phyloP scores from a whole-genome alignment of 2,888 invertebrate genomes.

The Epinotia brunnichana region DNA sequence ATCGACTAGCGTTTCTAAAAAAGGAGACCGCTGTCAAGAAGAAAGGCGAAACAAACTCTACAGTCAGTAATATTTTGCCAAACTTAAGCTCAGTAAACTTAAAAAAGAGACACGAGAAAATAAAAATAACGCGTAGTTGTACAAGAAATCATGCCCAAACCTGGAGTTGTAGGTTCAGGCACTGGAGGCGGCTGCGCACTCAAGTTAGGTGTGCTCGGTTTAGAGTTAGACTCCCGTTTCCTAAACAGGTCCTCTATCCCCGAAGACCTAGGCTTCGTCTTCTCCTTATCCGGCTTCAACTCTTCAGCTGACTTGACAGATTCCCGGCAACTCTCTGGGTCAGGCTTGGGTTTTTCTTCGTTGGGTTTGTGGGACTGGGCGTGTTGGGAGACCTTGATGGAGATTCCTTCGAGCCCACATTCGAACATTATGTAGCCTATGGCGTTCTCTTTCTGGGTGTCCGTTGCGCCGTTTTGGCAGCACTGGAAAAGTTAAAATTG shows the following conservation, averaged over 20 bases:
- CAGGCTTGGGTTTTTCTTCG: constrained; percentile 78
- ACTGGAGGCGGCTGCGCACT: constrained; percentile 66
- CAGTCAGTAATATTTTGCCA: too few relatives aligned
- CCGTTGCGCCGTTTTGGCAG: constrained; percentile 70
- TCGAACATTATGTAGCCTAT: constrained; percentile 98
- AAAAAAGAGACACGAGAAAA: too few relatives aligned
- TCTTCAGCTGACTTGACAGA: constrained; percentile 80
- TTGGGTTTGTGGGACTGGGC: constrained; percentile 90
- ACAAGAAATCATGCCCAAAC: too few relatives aligned
- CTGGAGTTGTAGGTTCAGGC: constrained; percentile 66
- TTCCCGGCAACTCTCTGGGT: constrained; percentile 75
- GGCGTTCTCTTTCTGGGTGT: constrained; percentile 85
- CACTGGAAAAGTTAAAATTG: constrained; percentile 53
- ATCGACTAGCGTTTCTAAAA: too few relatives aligned
- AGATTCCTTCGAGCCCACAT: constrained; percentile 95
- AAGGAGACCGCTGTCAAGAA: too few relatives aligned
- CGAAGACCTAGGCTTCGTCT: constrained; percentile 64
- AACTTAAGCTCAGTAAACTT: too few relatives aligned
- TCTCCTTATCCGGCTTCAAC: constrained; percentile 71
- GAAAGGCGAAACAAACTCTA: too few relatives aligned
- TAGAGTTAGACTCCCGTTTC: constrained; percentile 84
- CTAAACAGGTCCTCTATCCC: constrained; percentile 79
- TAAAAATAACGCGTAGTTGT: too few relatives aligned
- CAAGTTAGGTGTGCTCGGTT: constrained; percentile 84
- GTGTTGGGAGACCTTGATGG: constrained; percentile 89